These are phyloP conservation scores for Holocentrus rufus DNA, from an alignment of 2,797 vertebrate species.

Conservation along the genomic window DNA sequence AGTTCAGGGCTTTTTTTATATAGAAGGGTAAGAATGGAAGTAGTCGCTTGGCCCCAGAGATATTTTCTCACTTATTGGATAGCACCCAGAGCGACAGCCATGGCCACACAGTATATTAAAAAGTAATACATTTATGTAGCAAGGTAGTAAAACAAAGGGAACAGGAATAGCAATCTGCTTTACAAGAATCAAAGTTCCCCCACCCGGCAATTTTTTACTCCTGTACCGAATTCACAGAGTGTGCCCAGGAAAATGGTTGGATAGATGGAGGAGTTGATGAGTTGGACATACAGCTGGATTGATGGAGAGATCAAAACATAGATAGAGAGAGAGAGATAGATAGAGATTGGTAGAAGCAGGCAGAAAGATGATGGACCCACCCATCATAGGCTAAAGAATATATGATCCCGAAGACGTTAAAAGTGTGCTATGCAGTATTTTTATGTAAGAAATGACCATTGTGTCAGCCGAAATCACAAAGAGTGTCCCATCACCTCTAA, in stretches of 20 bases:
- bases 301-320: no score
- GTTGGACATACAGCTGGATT: no score
- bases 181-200: slow-evolving; percentile 16
- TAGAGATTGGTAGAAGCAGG: no score
- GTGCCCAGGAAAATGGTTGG: background rate
- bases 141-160: slow-evolving; percentile 18
- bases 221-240: background rate
- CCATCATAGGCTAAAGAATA: no score
- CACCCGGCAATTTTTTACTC: background rate
- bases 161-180: background rate
- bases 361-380: no score
- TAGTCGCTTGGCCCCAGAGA: background rate
- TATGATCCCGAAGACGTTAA: no score
- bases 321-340: no score
- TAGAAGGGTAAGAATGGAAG: background rate
- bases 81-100: background rate
- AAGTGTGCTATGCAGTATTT: no score
- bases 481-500: no score
- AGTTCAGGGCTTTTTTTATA: background rate
- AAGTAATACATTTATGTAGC: slow-evolving; percentile 19
- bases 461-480: no score
- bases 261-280: no score
- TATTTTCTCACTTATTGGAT: slow-evolving; percentile 8
- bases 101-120: slow-evolving; percentile 9
- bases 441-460: no score